Evolutionary conservation across 2,113 vertebrate genomes (phyloP).

Genomic region (Gorsachius goisagi): DNA sequence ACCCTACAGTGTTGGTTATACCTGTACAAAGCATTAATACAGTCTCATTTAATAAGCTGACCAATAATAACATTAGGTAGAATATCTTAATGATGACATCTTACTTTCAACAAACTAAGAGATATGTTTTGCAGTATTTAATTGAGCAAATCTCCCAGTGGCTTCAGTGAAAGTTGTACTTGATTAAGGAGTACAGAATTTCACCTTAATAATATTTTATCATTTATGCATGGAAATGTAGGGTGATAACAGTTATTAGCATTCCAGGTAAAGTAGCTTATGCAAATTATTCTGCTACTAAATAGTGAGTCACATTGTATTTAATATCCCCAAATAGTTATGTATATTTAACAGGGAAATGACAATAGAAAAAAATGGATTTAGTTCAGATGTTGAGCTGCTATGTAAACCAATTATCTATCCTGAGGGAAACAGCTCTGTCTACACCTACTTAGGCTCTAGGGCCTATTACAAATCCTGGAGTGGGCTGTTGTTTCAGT

Average conservation of each 20-base stretch:
- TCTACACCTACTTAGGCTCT: constrained; percentile 84
- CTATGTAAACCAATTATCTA: constrained; percentile 86
- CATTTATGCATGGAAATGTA: constrained; percentile 67
- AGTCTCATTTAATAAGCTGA: constrained; percentile 54
- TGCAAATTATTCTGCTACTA: constrained; percentile 74
- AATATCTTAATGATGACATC: constrained; percentile 48
- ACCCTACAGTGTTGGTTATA: constrained; percentile 31
- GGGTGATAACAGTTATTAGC: constrained; percentile 65
- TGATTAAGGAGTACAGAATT: constrained; percentile 57
- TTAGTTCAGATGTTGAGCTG: constrained; percentile 81
- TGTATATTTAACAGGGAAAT: constrained; percentile 76
- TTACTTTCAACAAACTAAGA: constrained; percentile 65
- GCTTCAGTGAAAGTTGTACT: constrained; percentile 38
- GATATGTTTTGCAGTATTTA: constrained; percentile 38
- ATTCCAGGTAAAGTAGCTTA: constrained; percentile 72
- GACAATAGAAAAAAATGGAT: constrained; percentile 75
- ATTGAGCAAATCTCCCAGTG: constrained; percentile 45
- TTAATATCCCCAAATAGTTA: constrained; percentile 77
- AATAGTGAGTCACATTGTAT: constrained; percentile 65
- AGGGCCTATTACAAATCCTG: constrained; percentile 83
- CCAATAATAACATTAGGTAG: constrained; percentile 59
- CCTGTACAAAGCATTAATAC: constrained; percentile 22
- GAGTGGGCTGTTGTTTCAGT: constrained; percentile 79
- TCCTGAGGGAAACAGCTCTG: constrained; percentile 81
- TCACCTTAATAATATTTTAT: constrained; percentile 68